Percentiles rank a stretch among this genome's conserved stretches.
Evolutionary conservation across 2,113 vertebrate species (phyloP).

Genomic region (Malurus elegans): DNA sequence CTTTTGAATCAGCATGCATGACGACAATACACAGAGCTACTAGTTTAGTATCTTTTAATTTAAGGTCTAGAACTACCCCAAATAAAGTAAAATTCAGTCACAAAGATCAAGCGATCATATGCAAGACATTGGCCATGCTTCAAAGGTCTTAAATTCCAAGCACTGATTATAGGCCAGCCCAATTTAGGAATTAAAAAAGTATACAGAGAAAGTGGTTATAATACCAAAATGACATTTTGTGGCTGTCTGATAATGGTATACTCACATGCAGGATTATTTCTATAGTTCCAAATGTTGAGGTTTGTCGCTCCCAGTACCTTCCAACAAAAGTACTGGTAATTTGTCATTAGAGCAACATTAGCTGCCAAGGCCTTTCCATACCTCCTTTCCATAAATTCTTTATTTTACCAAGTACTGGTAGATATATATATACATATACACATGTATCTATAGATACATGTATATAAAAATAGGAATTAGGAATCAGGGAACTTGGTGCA

Average conservation of each 20-base stretch:
- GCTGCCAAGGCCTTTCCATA: not conserved
- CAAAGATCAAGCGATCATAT: not conserved
- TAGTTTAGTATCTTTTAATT: not conserved
- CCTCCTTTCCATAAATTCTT: not conserved
- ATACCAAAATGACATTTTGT: not conserved
- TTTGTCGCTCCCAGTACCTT: not conserved
- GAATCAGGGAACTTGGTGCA: not conserved
- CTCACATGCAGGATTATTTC: not conserved
- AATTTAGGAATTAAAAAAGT: not conserved
- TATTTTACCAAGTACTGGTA: not conserved
- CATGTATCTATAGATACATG: not conserved
- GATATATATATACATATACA: not conserved
- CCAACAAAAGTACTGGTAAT: not conserved
- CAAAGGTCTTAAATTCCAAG: not conserved
- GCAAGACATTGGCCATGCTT: accelerated
- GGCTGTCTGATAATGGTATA: not conserved
- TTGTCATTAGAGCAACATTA: not conserved
- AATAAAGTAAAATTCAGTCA: not conserved
- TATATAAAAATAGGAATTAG: not conserved
- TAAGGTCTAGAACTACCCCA: not conserved
- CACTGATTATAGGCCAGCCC: not conserved
- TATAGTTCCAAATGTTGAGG: not conserved
- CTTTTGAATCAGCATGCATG: not conserved
- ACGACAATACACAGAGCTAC: not conserved
- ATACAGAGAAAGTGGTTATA: not conserved